A percentile compares a stretch with the other conserved stretches of the same genome.
Evolutionary conservation across 2,888 invertebrate genomes (phyloP).

Genomic region (Megalurothrips usitatus): DNA sequence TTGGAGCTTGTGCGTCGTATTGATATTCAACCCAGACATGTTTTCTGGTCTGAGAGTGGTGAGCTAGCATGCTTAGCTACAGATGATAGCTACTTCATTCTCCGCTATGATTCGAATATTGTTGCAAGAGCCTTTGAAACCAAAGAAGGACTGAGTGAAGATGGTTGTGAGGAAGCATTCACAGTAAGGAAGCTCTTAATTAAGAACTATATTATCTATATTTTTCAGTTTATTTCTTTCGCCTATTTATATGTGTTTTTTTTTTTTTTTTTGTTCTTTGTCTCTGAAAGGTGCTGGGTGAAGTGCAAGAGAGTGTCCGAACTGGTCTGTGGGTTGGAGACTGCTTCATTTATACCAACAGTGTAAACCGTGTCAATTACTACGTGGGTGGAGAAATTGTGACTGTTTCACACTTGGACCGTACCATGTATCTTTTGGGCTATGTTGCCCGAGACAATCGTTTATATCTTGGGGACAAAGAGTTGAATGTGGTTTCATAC

Average conservation of each 20-base stretch:
- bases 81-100: slow-evolving; percentile 90
- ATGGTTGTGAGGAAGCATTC: slow-evolving; percentile 94
- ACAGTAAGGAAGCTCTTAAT: slow-evolving; percentile 57
- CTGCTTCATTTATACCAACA: slow-evolving; percentile 99
- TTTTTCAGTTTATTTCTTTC: slow-evolving; percentile 5
- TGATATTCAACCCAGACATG: slow-evolving; percentile 89
- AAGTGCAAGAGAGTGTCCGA: slow-evolving; percentile 85
- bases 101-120: slow-evolving; percentile 79
- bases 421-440: slow-evolving; percentile 93
- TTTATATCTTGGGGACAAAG: slow-evolving; percentile 95
- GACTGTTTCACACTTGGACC: slow-evolving; percentile 94
- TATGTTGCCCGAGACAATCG: slow-evolving; percentile 95
- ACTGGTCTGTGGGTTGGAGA: slow-evolving; percentile 98
- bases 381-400: slow-evolving; percentile 99
- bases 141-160: slow-evolving; percentile 53
- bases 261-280: slow-evolving; percentile 22
- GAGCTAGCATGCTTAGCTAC: slow-evolving; percentile 90
- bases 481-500: slow-evolving; percentile 92
- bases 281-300: slow-evolving; percentile 65
- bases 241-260: slow-evolving; percentile 11
- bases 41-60: slow-evolving; percentile 97
- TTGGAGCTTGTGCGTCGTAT: slow-evolving; percentile 88
- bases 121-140: slow-evolving; percentile 73
- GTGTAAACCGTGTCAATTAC: slow-evolving; percentile 94
- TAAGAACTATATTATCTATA: slow-evolving; percentile 3